These are phyloP conservation scores for Microcebus tavaratra DNA, from an alignment of 2,113 vertebrate species.

Conservation along the genomic window DNA sequence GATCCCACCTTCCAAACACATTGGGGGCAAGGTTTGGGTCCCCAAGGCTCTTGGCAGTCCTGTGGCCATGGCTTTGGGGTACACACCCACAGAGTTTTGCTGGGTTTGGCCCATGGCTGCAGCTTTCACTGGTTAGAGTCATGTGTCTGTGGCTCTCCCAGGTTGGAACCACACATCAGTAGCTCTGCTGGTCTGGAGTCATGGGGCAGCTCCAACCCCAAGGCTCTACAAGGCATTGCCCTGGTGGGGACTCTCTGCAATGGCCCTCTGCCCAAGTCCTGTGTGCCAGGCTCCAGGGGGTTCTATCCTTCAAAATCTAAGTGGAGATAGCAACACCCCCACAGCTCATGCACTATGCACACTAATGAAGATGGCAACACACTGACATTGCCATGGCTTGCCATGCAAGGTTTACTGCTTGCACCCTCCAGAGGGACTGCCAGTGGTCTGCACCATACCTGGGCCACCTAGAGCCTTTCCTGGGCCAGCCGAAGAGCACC, in stretches of 20 bases:
- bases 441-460: neutral
- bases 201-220: neutral
- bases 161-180: neutral
- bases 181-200: neutral
- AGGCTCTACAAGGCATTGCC: neutral
- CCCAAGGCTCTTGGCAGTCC: neutral
- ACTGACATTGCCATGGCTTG: neutral
- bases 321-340: neutral
- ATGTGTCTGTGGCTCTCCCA: neutral
- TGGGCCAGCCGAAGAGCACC: neutral
- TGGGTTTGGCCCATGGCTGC: neutral
- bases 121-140: neutral
- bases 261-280: neutral
- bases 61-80: neutral
- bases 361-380: neutral
- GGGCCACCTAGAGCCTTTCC: neutral
- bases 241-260: neutral
- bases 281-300: neutral
- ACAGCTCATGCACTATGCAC: neutral
- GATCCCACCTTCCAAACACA: neutral
- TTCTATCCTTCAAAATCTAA: neutral
- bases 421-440: neutral
- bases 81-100: neutral
- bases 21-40: neutral
- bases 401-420: neutral